These are phyloP conservation scores for Crocallis elinguaria DNA, from an alignment of 2,888 invertebrate species.

Conservation along the genomic window DNA sequence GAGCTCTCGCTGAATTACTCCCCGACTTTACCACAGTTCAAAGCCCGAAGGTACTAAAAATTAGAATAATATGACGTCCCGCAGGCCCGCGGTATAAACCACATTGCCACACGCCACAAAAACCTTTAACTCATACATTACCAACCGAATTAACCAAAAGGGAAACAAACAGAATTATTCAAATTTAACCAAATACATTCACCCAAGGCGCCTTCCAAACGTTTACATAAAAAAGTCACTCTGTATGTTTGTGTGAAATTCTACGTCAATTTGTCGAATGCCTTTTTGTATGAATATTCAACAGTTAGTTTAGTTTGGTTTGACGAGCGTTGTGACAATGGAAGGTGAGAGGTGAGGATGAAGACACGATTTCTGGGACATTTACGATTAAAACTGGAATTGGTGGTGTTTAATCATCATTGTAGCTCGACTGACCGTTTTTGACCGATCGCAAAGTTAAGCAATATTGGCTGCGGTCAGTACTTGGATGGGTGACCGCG, in stretches of 20 bases:
- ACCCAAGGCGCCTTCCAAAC: slow-evolving; percentile 49
- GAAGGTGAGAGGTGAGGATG: slow-evolving; percentile 38
- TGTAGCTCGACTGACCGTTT: too few species aligned
- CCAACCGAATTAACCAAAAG: slow-evolving; percentile 28
- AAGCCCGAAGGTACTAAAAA: too few species aligned
- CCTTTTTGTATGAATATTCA: slow-evolving; percentile 73
- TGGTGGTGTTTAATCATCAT: not conserved
- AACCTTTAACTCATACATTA: slow-evolving; percentile 4
- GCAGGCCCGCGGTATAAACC: too few species aligned
- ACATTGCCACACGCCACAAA: slow-evolving; percentile 1
- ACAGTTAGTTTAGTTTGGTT: slow-evolving; percentile 54
- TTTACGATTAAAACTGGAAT: not conserved
- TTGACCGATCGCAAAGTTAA: too few species aligned
- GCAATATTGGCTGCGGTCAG: too few species aligned
- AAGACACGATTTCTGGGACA: slow-evolving; percentile 16
- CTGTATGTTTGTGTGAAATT: slow-evolving; percentile 79
- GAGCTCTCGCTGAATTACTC: too few species aligned
- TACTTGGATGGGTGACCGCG: too few species aligned
- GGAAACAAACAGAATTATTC: slow-evolving; percentile 51
- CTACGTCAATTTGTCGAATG: slow-evolving; percentile 77
- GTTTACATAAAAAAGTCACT: slow-evolving; percentile 51
- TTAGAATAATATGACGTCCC: not conserved
- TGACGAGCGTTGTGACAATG: slow-evolving; percentile 39
- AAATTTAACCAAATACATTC: slow-evolving; percentile 67
- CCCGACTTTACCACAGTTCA: too few species aligned